Evolutionary conservation across 2,888 invertebrate genomes (phyloP), one percentile per base, ranked within the genome.

Genomic region (Drosophila stalkeri): DNA sequence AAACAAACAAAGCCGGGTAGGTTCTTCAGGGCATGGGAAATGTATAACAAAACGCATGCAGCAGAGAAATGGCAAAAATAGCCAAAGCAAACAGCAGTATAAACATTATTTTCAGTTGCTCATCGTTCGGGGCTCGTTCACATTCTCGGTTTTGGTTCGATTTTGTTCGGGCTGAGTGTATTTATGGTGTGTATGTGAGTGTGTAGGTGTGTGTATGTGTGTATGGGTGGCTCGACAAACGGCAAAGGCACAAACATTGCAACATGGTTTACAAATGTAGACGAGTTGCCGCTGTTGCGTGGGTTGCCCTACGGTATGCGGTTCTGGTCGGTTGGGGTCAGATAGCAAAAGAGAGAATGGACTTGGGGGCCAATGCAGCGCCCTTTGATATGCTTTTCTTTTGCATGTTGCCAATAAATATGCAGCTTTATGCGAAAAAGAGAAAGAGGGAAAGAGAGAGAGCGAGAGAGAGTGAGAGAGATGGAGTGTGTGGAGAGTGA

Each of bases 401-500:
- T 90, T 87, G 90, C 86, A 85, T 87, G 82, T 76, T 85, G 90
- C 91, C 91, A 89, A 87, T 87, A 87, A 87, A 87, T 90, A 90
- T 89, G 88, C 90, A 89, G 77, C 88, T 87, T 87, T 88, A 90
- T 90, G 77, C 78, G 27, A 49, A 59, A 44, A 23, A 65, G 52
- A 31, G 43, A 18, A 3, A 20, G 52, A 3, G 9, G 1, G 16
- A 8, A 1, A 20, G 27, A 16, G 8, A 8, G 33, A 0, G 31
- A 7, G 11, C 0, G 33, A 2, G 3, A 12, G 12, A 12, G 11
- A 12, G 7, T 18, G 6, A 2, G 18, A 12, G 7, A 9, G 6
- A 2, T 11, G 12, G 27, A 6, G 27, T 4, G 3, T 16, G 46
- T 3, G 12, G 8, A 16, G 46, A 11, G 8, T 16, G 46, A 11